These are phyloP conservation scores for Melanotus villosus DNA, from an alignment of 2,888 invertebrate species.

Conservation along the genomic window DNA sequence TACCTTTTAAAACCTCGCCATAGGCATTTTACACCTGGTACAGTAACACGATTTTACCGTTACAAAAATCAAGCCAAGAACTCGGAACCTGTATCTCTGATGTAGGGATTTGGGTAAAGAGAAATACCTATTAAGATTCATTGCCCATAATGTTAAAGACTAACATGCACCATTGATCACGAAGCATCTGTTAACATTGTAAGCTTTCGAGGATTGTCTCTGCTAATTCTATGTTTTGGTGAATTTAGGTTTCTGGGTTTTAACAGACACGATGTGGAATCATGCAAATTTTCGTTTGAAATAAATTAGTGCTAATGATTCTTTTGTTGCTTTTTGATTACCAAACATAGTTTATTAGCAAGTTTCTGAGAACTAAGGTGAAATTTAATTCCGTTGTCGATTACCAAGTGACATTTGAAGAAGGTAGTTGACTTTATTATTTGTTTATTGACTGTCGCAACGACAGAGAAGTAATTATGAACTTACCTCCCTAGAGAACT, in stretches of 20 bases:
- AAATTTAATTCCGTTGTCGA: too few relatives aligned
- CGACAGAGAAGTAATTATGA: too few relatives aligned
- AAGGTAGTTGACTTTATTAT: too few relatives aligned
- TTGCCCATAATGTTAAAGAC: not conserved
- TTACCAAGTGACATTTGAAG: too few relatives aligned
- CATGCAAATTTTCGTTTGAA: too few relatives aligned
- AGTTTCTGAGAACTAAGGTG: too few relatives aligned
- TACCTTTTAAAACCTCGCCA: slow-evolving; percentile 18
- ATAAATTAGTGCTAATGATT: too few relatives aligned
- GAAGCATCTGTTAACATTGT: not conserved
- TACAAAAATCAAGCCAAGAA: slow-evolving; percentile 13
- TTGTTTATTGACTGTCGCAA: too few relatives aligned
- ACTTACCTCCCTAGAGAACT: too few relatives aligned
- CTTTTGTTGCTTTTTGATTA: too few relatives aligned
- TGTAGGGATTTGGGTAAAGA: slow-evolving; percentile 8
- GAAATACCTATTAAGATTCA: slow-evolving; percentile 10
- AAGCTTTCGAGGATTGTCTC: not conserved
- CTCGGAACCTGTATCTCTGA: slow-evolving; percentile 1
- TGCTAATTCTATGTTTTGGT: too few relatives aligned
- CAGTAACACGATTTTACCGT: slow-evolving; percentile 22
- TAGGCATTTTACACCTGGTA: slow-evolving; percentile 20
- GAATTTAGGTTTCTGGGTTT: slow-evolving; percentile 22
- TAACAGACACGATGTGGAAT: not conserved
- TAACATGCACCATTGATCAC: not conserved
- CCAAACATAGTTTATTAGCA: too few relatives aligned